A percentile compares a stretch with the other conserved stretches of the same genome.
Conservation (phyloP, 2,113 vertebrate genomes). For the Oncorhynchus masou region DNA sequence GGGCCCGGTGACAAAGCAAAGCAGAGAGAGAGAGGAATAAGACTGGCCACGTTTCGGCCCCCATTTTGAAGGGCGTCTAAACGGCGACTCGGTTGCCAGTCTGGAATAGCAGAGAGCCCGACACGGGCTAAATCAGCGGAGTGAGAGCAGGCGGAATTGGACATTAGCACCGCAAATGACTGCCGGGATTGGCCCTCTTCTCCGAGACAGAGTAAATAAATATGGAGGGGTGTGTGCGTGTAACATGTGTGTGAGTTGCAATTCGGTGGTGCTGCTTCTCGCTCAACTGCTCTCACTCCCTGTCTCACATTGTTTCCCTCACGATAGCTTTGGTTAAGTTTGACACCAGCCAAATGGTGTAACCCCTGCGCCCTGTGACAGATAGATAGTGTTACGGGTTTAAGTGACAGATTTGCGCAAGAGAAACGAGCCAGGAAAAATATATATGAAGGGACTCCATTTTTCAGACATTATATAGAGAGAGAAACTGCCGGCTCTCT, state of each 20-base stretch:
- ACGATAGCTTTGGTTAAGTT: constrained; percentile 61
- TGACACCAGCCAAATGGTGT: constrained; percentile 84
- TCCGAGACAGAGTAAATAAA: constrained; percentile 77
- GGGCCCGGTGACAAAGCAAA: constrained; percentile 99
- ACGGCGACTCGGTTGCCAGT: constrained; percentile 79
- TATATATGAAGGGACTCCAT: neutral
- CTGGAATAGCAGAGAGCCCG: constrained; percentile 65
- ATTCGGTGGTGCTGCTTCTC: neutral
- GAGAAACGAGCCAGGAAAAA: constrained; percentile 52
- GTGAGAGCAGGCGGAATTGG: constrained; percentile 97
- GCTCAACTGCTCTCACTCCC: neutral
- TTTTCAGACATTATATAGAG: neutral
- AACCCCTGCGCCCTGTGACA: constrained; percentile 61
- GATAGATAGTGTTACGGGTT: constrained; percentile 73
- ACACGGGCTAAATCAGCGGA: constrained; percentile 96
- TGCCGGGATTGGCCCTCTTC: constrained; percentile 86
- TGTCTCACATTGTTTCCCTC: constrained; percentile 4
- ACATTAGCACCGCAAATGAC: constrained; percentile 99
- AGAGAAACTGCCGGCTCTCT: neutral
- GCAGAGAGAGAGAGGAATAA: constrained; percentile 98
- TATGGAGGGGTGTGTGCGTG: constrained; percentile 40
- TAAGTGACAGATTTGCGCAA: constrained; percentile 74
- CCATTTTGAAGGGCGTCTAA: constrained; percentile 97
- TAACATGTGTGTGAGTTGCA: neutral
- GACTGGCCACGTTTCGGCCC: constrained; percentile 88